A percentile compares a stretch with the other conserved stretches of the same genome.
These are phyloP conservation scores for Leuciscus idus DNA, from an alignment of 2,113 vertebrate genomes.

Conservation along the genomic window DNA sequence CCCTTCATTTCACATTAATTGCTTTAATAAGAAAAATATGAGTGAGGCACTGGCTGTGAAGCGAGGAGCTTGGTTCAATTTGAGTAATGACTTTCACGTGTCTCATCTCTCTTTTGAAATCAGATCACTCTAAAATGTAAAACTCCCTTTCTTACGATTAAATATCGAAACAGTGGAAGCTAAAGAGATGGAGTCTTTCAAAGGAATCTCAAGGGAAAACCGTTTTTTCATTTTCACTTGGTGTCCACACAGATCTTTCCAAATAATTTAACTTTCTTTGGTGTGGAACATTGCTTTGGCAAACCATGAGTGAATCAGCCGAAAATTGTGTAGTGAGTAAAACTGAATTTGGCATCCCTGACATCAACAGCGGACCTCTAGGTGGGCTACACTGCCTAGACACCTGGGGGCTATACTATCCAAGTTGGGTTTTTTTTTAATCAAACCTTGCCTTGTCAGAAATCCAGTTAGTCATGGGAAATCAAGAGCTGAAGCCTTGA, in stretches of 20 bases:
- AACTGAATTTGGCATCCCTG: slow-evolving; percentile 32
- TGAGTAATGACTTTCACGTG: slow-evolving; percentile 62
- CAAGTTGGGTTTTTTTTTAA: not conserved
- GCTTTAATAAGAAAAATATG: slow-evolving; percentile 45
- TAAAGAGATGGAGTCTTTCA: not conserved
- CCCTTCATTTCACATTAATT: slow-evolving; percentile 56
- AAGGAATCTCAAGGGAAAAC: slow-evolving; percentile 4
- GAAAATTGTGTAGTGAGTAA: slow-evolving; percentile 18
- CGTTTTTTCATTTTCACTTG: not conserved
- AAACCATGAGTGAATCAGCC: slow-evolving; percentile 17
- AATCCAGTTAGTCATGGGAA: slow-evolving; percentile 42
- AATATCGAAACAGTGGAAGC: slow-evolving; percentile 17
- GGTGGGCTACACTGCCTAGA: not conserved
- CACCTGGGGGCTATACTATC: not conserved
- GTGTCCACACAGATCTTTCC: slow-evolving; percentile 17
- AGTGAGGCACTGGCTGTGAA: slow-evolving; percentile 47
- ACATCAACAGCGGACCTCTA: not conserved
- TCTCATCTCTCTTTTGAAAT: slow-evolving; percentile 65
- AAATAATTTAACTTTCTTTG: slow-evolving; percentile 23
- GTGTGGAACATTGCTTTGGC: not conserved
- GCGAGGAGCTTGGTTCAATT: slow-evolving; percentile 50
- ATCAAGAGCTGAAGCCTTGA: slow-evolving; percentile 7
- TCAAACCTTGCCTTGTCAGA: slow-evolving; percentile 5
- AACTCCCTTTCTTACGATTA: slow-evolving; percentile 1
- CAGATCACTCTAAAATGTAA: slow-evolving; percentile 50